Base-by-base conservation (phyloP, 2,888 invertebrate species). In the Caenorhabditis afra region DNA sequence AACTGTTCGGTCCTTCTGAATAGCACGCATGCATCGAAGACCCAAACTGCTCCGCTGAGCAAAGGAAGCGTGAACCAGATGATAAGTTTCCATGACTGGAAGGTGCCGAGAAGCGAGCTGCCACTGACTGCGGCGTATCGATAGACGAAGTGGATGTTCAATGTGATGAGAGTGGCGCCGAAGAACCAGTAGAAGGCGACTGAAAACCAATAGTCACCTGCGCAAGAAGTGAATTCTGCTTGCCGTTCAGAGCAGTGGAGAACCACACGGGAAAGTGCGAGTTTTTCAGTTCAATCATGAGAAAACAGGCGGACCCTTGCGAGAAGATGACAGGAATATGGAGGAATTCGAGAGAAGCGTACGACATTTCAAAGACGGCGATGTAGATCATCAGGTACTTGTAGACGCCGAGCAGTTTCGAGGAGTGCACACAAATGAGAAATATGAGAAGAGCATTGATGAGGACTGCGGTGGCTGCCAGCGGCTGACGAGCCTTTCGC, bases 71-170 rank as follows among this genome's bases (percentile, higher is more conserved):
- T 5, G 22, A 49, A 49, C 49, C 49, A 49, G 49, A 49, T 22
- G 22, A 49, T 12, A 20, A 49, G 49, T 14, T 49, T 49, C 49
- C 44, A 23, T 8, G 58, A 22, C 11, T 8, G 20, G 18, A 41
- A 39, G 11, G 16, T 10, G n/a, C 16, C 1, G n/a, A 47, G 3
- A 16, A 47, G 3, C 3, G 16, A 16, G 16, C 16, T 16, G 4
- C 16, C 18, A 3, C 18, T 47, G 47, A 47, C 47, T 16, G 41
- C 18, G n/a, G 39, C 22, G 41, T 35, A 57, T 16, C 57, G 39
- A 29, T 57, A 57, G 41, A 57, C 8, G 14, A 57, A 57, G 18
- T 57, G 57, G 41, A 57, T 41, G 16, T 20, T 18, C 39, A 57
- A 20, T 5, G 39, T 18, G 5, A 14, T 41, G 7, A 57, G 23